Base-by-base conservation (phyloP, 2,888 invertebrate genomes). In the Plusia festucae region DNA sequence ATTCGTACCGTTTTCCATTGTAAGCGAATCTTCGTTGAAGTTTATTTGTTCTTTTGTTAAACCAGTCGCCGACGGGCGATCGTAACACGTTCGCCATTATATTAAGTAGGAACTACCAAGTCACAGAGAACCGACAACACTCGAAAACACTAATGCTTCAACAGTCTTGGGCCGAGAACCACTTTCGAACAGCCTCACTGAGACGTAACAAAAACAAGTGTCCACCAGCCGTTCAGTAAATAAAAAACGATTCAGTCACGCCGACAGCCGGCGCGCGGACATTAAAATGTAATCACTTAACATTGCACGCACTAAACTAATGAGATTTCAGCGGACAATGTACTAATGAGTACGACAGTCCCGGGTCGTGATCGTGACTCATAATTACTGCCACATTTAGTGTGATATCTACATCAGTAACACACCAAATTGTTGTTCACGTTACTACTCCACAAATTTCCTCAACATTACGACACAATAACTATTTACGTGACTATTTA, bases 261-360 rank as follows among this genome's bases (percentile, higher is more conserved):
- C 87, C 84, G 88, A 86, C 90, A 85, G 82, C 63, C 80, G 82
- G 81, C 82, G 83, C 84, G 85, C 81, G 76, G 82, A 89, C 90
- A 90, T 91, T 91, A 91, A 91, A 92, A 92, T 90, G 90, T 93
- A 93, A 92, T 93, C 93, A 93, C 91, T 93, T 92, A 91, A 91
- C 91, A 91, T 85, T 88, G 91, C 92, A 92, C 93, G 92, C 93
- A 92, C 91, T 86, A 88, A 87, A 91, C 90, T 93, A 94, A 94
- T 93, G 93, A 93, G 92, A 93, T 93, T 93, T 93, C 88, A 91
- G 90, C 85, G 86, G 89, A 91, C 93, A 89, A 88, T 85, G 89
- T 91, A 88, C 88, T 93, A 93, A 93, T 89, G 91, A 91, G 89
- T 85, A 85, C 88, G 89, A 90, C 92, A 89, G 88, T 88, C 82